These are phyloP conservation scores for Agrotis ipsilon DNA, from an alignment of 2,888 invertebrate species.

Conservation along the genomic window DNA sequence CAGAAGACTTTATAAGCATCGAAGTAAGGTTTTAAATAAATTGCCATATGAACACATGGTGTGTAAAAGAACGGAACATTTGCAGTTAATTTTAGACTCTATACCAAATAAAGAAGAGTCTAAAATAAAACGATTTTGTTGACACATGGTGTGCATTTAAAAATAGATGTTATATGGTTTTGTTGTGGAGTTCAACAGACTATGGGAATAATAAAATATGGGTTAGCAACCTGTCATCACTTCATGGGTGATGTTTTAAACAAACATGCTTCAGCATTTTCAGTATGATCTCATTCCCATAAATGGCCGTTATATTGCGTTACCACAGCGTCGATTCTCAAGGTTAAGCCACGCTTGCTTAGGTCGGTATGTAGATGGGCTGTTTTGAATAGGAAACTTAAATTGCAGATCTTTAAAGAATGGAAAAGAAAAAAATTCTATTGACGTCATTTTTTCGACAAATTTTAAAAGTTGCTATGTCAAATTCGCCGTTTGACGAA, in stretches of 20 bases:
- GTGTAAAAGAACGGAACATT: neutral
- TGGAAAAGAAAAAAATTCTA: no score
- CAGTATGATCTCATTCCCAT: conserved; percentile 36
- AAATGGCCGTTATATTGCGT: neutral
- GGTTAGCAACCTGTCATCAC: conserved; percentile 50
- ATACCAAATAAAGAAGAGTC: neutral
- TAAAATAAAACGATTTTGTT: neutral
- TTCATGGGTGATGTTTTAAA: conserved; percentile 33
- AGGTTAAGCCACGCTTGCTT: no score
- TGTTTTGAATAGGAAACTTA: no score
- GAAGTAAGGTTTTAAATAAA: conserved; percentile 18
- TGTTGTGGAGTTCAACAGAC: conserved; percentile 51
- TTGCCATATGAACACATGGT: neutral
- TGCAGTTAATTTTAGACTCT: conserved; percentile 16
- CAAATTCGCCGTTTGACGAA: no score
- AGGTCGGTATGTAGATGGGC: no score
- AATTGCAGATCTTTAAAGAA: no score
- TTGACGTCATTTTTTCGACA: no score
- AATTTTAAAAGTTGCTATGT: no score
- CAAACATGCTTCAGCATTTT: conserved; percentile 21
- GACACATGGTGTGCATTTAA: conserved; percentile 27
- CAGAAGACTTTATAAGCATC: neutral
- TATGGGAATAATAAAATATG: conserved; percentile 52
- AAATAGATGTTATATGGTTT: conserved; percentile 50
- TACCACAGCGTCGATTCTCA: no score